Evolutionary conservation across 2,113 vertebrate genomes (phyloP), one percentile per base, ranked within the genome.

Genomic region (Meleagris gallopavo): DNA sequence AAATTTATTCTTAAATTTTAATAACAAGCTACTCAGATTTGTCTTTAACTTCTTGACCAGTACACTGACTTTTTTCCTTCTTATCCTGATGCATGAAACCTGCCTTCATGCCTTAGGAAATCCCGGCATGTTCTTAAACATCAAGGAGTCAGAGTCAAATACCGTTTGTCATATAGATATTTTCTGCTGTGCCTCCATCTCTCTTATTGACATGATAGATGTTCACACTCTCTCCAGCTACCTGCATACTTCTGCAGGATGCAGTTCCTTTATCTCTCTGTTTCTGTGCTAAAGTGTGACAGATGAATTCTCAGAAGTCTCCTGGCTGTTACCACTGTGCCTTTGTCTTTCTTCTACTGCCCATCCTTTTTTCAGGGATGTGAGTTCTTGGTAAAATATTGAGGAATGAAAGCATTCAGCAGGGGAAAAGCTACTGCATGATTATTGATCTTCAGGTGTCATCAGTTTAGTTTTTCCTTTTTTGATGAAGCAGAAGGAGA

Each of bases 221-320:
- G 12, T 58, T 38, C 24, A 8, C 1, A 2, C 3, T n/a, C 2
- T 40, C 10, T 45, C 29, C 34, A 75, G 18, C n/a, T 81, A 32
- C 29, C 57, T 36, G 6, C 34, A 9, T 40, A 27, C 22, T 67
- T 75, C 16, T 40, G 50, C 64, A 55, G 36, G 5, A 43, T 70
- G 36, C 57, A 27, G 11, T 40, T 72, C 77, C 18, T 77, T 36
- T 81, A 17, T 40, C 45, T 40, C n/a, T 34, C 7, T 80, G 13
- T 61, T 2, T 38, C 15, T 40, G 52, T 78, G 24, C 52, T 84
- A 6, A 50, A 0, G 0, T 71, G 30, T 58, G 13, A 6, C 55
- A 48, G 40, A 32, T 66, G 40, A 41, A 34, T 36, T 83, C 14
- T 6, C 8, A 43, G 40, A 90, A 87, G 36, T 64, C 15, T 32